Conservation (phyloP, 2,797 vertebrate genomes). For the Diceros bicornis region DNA sequence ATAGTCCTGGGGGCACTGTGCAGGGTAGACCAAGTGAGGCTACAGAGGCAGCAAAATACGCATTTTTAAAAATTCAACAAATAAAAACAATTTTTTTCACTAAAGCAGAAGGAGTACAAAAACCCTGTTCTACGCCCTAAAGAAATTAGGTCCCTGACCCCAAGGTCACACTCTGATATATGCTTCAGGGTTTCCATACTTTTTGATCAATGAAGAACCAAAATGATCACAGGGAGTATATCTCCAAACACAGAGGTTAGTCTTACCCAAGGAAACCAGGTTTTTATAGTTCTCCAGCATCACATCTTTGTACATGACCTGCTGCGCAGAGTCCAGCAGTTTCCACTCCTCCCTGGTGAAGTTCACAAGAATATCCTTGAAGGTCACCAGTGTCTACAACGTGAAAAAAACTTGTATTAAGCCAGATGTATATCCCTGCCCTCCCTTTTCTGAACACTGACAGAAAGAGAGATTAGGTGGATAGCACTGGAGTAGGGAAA, state of each 20-base stretch:
- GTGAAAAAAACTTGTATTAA: background rate
- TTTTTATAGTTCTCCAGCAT: constrained; percentile 80
- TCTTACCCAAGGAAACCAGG: constrained; percentile 75
- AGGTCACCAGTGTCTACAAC: constrained; percentile 77
- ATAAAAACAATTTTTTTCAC: background rate
- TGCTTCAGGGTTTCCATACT: background rate
- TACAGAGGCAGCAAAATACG: background rate
- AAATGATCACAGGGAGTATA: background rate
- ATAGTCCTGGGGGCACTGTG: background rate
- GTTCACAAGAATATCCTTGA: constrained; percentile 75
- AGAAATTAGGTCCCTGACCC: background rate
- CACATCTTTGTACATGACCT: constrained; percentile 76
- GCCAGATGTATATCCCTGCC: background rate
- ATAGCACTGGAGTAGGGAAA: background rate
- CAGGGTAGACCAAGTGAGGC: background rate
- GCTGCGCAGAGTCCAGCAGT: constrained; percentile 68
- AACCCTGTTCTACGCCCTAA: background rate
- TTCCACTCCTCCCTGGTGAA: constrained; percentile 80
- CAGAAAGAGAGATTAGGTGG: background rate
- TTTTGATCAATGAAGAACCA: background rate
- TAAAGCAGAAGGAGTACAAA: background rate
- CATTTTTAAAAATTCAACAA: constrained; percentile 1
- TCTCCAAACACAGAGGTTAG: background rate
- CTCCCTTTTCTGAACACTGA: background rate
- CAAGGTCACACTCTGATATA: background rate